Evolutionary conservation across 2,888 invertebrate species (phyloP).

Genomic region (Drosophila subsilvestris): DNA sequence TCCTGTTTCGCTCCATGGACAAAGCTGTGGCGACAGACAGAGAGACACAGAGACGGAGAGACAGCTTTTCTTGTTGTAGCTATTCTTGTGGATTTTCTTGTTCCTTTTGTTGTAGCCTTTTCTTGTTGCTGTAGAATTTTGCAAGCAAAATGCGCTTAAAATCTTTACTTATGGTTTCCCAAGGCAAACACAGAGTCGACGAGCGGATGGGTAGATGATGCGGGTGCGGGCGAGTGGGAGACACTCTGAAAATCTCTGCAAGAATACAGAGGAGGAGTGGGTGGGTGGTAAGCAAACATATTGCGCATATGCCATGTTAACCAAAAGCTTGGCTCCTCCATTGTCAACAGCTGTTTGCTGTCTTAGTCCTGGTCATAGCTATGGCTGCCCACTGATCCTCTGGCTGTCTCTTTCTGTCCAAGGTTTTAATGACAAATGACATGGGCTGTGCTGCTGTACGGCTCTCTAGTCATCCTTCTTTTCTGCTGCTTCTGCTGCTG

Average conservation of each 20-base stretch:
- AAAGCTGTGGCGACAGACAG: slow-evolving; percentile 1
- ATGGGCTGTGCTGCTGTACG: slow-evolving; percentile 56
- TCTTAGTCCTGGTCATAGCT: slow-evolving; percentile 47
- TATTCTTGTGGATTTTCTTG: background rate
- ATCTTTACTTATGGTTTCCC: slow-evolving; percentile 75
- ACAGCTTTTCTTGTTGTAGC: slow-evolving; percentile 25
- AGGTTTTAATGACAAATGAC: slow-evolving; percentile 80
- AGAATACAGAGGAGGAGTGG: slow-evolving; percentile 7
- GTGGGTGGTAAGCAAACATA: slow-evolving; percentile 66
- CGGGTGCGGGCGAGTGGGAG: slow-evolving; percentile 15
- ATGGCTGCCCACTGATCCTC: slow-evolving; percentile 13
- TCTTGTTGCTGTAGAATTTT: slow-evolving; percentile 50
- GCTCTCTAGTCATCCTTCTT: slow-evolving; percentile 13
- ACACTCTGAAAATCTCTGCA: slow-evolving; percentile 39
- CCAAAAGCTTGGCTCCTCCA: slow-evolving; percentile 74
- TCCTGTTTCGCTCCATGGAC: slow-evolving; percentile 24
- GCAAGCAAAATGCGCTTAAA: slow-evolving; percentile 69
- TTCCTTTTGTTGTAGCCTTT: slow-evolving; percentile 40
- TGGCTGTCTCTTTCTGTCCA: slow-evolving; percentile 29
- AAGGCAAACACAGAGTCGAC: slow-evolving; percentile 39
- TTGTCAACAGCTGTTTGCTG: slow-evolving; percentile 75
- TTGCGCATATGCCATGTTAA: slow-evolving; percentile 80
- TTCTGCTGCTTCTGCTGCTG: slow-evolving; percentile 9
- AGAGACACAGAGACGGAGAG: background rate
- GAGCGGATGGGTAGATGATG: slow-evolving; percentile 11